Conservation (phyloP, 2,113 vertebrate species). For the Amblyornis subalaris region DNA sequence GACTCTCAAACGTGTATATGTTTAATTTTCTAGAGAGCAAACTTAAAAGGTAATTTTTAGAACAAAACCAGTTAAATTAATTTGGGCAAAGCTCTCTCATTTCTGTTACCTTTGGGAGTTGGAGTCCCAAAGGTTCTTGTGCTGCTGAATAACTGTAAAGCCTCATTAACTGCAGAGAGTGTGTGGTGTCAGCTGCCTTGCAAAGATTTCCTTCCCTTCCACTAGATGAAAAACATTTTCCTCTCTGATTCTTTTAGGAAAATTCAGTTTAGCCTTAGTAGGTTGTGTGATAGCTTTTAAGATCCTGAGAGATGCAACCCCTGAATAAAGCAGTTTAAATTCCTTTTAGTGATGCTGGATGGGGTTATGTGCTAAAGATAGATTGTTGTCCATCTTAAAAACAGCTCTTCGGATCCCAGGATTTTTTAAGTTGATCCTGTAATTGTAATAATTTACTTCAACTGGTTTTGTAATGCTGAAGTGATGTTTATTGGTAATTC, state of each 20-base stretch:
- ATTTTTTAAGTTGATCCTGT: not conserved
- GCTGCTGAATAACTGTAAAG: not conserved
- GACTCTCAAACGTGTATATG: not conserved
- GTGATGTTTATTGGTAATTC: not conserved
- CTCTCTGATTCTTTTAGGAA: not conserved
- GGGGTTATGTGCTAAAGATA: not conserved
- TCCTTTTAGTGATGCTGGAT: not conserved
- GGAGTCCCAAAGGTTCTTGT: not conserved
- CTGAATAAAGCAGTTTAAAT: not conserved
- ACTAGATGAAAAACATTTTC: not conserved
- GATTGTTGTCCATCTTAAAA: not conserved
- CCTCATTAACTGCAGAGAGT: not conserved
- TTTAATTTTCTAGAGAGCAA: not conserved
- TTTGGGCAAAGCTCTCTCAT: rapidly evolving
- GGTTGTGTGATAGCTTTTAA: not conserved
- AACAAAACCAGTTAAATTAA: not conserved
- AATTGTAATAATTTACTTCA: not conserved
- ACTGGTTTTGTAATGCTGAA: not conserved
- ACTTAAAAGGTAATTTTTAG: no score
- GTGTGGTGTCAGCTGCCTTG: not conserved
- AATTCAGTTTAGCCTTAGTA: not conserved
- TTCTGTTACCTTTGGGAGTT: not conserved
- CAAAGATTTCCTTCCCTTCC: not conserved
- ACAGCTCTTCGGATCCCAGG: not conserved
- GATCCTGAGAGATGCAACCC: not conserved